Evolutionary conservation across 2,797 vertebrate genomes (phyloP).

Genomic region (Capromys pilorides): DNA sequence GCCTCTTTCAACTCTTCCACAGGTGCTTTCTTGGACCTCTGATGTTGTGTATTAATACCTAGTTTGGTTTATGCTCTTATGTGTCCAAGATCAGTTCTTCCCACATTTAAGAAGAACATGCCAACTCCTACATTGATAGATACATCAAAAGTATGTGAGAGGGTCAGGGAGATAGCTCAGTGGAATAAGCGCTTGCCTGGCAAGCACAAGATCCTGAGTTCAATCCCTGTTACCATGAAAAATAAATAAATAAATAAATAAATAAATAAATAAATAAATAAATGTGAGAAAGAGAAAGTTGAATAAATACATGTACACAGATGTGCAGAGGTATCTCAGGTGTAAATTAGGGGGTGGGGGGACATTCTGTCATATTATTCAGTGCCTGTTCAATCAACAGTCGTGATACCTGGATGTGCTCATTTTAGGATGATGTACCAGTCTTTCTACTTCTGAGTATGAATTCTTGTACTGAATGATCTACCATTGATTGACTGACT

Average conservation of each 20-base stretch:
- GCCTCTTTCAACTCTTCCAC: background rate
- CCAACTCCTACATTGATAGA: background rate
- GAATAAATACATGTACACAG: background rate
- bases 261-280: no score
- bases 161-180: no score
- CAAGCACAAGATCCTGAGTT: no score
- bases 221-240: no score
- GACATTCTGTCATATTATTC: background rate
- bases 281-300: background rate
- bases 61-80: background rate
- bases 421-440: background rate
- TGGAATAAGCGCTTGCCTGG: no score
- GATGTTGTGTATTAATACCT: background rate
- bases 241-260: no score
- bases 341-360: rapidly evolving
- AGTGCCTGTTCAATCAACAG: background rate
- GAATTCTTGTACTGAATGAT: background rate
- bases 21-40: background rate
- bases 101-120: background rate
- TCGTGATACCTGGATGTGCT: background rate
- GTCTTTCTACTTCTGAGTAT: background rate
- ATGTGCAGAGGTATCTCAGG: background rate
- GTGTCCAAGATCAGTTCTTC: background rate
- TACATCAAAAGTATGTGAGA: background rate
- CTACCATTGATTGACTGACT: background rate